phyloP scores from a whole-genome alignment of 2,888 invertebrate genomes.

The Chalcosyrphus nemorum region DNA sequence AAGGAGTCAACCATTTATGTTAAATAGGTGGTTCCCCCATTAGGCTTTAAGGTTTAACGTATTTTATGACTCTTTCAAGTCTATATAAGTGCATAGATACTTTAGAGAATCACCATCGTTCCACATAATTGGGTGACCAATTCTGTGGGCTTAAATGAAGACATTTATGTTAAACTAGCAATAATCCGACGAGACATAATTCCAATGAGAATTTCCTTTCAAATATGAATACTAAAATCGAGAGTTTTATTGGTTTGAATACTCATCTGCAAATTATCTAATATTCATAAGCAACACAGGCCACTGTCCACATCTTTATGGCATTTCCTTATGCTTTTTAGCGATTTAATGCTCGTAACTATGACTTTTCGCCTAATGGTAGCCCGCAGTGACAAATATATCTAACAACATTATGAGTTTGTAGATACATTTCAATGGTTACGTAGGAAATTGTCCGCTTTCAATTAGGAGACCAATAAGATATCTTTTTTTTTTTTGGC shows the following conservation, averaged over 20 bases:
- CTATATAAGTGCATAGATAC: background rate
- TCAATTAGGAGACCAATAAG: slow-evolving; percentile 25
- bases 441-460: slow-evolving; percentile 40
- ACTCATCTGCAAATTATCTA: background rate
- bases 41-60: background rate
- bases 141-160: background rate
- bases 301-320: background rate
- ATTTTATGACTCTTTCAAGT: background rate
- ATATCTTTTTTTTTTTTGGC: slow-evolving; percentile 20
- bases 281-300: background rate
- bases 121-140: background rate
- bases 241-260: background rate
- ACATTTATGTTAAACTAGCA: background rate
- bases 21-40: background rate
- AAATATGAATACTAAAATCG: background rate
- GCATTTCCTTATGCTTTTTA: background rate
- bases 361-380: background rate
- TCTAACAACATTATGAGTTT: slow-evolving; percentile 23
- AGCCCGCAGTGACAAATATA: slow-evolving; percentile 34
- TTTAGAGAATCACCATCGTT: background rate
- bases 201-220: background rate
- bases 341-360: slow-evolving; percentile 1
- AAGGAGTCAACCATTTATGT: background rate
- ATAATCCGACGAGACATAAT: background rate
- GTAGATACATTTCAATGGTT: background rate